Percentiles rank a stretch among this genome's conserved stretches.
phyloP scores from a whole-genome alignment of 2,113 vertebrate genomes.

The Esox niger region DNA sequence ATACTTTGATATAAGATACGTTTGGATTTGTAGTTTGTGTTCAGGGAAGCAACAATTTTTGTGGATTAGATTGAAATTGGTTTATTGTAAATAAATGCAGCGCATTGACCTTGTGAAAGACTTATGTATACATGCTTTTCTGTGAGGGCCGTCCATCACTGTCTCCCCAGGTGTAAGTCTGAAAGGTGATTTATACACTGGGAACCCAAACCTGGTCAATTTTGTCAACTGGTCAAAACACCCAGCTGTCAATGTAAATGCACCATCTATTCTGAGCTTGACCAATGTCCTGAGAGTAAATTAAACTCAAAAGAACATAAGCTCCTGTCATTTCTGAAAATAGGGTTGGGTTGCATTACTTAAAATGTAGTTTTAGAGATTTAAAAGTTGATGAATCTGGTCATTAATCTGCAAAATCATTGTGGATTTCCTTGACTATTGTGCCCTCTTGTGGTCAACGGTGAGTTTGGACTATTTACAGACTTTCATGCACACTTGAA shows the following conservation, averaged over 20 bases:
- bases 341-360: too few species aligned
- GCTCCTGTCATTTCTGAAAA: too few species aligned
- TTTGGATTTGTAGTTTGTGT: not conserved
- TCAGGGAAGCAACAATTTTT: not conserved
- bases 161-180: too few species aligned
- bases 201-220: too few species aligned
- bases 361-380: not conserved
- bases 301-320: conserved; percentile 43
- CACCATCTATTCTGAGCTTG: not conserved
- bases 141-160: not conserved
- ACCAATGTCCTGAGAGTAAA: conserved; percentile 32
- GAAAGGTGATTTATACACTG: too few species aligned
- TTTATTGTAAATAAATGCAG: not conserved
- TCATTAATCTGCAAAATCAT: too few species aligned
- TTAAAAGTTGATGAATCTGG: too few species aligned
- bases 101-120: not conserved
- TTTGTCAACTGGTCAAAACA: too few species aligned
- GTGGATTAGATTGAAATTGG: not conserved
- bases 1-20: not conserved
- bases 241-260: not conserved
- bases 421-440: not conserved
- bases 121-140: not conserved
- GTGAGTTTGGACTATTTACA: not conserved
- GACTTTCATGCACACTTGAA: not conserved
- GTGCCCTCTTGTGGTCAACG: conserved; percentile 31